phyloP scores from a whole-genome alignment of 1,140 invertebrate species.

The Dendrolimus kikuchii region DNA sequence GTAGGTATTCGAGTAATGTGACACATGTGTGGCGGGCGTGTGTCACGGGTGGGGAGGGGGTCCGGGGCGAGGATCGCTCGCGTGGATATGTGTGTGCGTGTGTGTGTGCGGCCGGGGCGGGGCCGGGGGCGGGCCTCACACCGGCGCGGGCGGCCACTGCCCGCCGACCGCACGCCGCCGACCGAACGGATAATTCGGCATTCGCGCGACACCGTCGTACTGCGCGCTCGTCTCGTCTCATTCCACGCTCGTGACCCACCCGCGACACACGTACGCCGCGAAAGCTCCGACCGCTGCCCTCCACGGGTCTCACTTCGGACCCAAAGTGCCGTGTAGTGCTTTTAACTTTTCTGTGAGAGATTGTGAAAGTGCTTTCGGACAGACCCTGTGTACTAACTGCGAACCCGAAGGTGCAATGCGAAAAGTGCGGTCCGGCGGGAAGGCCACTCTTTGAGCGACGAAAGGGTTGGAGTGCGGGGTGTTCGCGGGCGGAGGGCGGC shows the following conservation, averaged over 20 bases:
- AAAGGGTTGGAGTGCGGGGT: conserved; percentile 54
- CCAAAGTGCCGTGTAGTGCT: conserved; percentile 38
- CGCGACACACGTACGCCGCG: conserved; percentile 40
- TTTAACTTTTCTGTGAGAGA: conserved; percentile 28
- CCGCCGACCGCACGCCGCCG: conserved; percentile 25
- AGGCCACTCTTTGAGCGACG: conserved; percentile 41
- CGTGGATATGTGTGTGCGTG: conserved; percentile 24
- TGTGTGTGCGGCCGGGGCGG: conserved; percentile 43
- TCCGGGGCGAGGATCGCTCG: conserved; percentile 23
- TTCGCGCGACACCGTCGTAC: conserved; percentile 38
- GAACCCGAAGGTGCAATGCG: conserved; percentile 38
- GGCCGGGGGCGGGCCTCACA: conserved; percentile 27
- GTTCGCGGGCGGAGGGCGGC: conserved; percentile 47
- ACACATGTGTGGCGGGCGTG: conserved; percentile 35
- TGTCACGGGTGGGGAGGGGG: conserved; percentile 15
- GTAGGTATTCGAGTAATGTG: conserved; percentile 42
- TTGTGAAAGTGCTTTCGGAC: conserved; percentile 11
- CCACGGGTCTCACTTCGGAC: conserved; percentile 5
- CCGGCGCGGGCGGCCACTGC: conserved; percentile 24
- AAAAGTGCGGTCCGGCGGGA: conserved; percentile 40
- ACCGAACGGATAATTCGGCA: conserved; percentile 28
- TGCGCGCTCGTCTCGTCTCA: conserved; percentile 34
- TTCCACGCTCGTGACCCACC: conserved; percentile 38
- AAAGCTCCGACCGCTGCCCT: conserved; percentile 17
- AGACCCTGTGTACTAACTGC: conserved; percentile 6